Percentiles rank a stretch among this genome's conserved stretches.
These are phyloP conservation scores for Archivesica marissinica DNA, from an alignment of 1,140 invertebrate species.

Conservation along the genomic window DNA sequence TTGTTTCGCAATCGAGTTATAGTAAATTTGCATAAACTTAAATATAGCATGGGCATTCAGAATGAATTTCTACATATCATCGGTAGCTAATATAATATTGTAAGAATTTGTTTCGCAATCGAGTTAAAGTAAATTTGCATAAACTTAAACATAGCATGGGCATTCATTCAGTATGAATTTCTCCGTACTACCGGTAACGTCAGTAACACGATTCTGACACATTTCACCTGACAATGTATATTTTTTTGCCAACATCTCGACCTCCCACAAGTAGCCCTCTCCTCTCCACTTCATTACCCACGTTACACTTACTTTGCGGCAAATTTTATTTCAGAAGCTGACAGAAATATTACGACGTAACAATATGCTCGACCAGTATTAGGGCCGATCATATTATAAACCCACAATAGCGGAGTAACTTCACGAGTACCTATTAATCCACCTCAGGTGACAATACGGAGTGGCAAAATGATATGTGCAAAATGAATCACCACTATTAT, in stretches of 20 bases:
- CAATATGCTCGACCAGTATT: conserved; percentile 22
- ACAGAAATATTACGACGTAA: conserved; percentile 26
- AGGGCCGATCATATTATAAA: conserved; percentile 3
- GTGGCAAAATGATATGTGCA: not conserved
- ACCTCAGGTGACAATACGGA: not conserved
- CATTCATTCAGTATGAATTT: too few relatives aligned
- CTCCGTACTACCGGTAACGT: too few relatives aligned
- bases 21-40: too few relatives aligned
- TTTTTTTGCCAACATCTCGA: not conserved
- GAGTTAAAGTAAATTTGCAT: too few relatives aligned
- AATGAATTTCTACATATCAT: too few relatives aligned
- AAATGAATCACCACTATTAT: conserved; percentile 24
- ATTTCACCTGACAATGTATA: not conserved
- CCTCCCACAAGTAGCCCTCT: not conserved
- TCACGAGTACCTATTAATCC: conserved; percentile 9
- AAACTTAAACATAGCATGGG: too few relatives aligned
- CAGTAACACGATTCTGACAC: not conserved
- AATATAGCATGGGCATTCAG: too few relatives aligned
- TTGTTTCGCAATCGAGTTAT: too few relatives aligned
- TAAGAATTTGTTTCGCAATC: too few relatives aligned
- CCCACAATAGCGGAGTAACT: conserved; percentile 13
- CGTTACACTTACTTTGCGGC: conserved; percentile 18
- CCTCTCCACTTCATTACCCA: conserved; percentile 7
- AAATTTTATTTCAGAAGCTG: conserved; percentile 3
- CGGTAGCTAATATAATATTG: too few relatives aligned